phyloP scores from a whole-genome alignment of 2,113 vertebrate genomes.

The Nycticebus coucang region DNA sequence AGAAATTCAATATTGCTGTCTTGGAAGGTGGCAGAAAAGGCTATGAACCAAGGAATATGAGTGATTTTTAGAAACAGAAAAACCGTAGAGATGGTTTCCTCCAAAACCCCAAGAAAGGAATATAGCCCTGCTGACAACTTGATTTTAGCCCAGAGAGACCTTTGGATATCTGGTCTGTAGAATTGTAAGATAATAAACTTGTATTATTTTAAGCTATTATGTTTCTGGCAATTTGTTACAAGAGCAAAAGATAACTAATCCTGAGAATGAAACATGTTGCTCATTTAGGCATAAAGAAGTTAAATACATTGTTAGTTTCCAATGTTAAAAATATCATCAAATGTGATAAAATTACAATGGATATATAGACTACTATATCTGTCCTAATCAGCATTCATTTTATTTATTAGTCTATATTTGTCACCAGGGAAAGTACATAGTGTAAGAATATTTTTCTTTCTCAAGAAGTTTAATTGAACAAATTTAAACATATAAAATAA shows the following conservation, averaged over 20 bases:
- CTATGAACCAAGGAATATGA: background rate
- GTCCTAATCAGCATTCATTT: background rate
- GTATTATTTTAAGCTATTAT: background rate
- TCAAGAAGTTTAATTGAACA: background rate
- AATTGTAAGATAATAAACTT: background rate
- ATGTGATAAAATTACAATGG: background rate
- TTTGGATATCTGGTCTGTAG: background rate
- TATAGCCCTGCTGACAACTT: background rate
- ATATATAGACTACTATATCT: background rate
- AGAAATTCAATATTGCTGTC: background rate
- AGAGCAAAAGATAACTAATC: background rate
- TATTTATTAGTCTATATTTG: background rate
- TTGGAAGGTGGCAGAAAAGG: background rate
- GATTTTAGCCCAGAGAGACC: background rate
- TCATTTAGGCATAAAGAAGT: background rate
- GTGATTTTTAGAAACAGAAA: background rate
- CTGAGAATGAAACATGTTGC: background rate
- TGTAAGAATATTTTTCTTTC: background rate
- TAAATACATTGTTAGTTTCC: background rate
- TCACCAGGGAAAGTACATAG: background rate
- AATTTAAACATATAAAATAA: background rate
- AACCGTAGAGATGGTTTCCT: background rate
- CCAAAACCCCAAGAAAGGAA: background rate
- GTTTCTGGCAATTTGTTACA: background rate
- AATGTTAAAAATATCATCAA: background rate